Percentiles rank a stretch among this genome's conserved stretches.
phyloP scores from a whole-genome alignment of 2,797 vertebrate genomes.

The Xenentodon cancila region DNA sequence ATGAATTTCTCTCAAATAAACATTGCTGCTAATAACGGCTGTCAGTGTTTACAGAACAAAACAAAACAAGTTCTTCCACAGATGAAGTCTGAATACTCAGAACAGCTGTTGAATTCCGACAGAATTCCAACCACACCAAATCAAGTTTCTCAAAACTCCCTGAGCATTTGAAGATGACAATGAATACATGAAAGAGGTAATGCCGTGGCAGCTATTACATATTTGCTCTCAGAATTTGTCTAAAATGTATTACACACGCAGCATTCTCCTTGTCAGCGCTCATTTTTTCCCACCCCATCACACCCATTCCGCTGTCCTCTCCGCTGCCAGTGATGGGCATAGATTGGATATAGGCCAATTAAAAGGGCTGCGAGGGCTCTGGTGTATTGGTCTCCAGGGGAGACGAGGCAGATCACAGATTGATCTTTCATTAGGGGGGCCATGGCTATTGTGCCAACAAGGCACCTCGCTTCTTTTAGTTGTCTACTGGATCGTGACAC shows the following conservation, averaged over 20 bases:
- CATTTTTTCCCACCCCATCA: conserved; percentile 30
- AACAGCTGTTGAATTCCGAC: conserved; percentile 4
- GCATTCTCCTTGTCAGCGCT: conserved; percentile 14
- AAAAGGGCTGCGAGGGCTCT: conserved; percentile 57
- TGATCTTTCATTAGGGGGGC: conserved; percentile 78
- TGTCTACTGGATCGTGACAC: conserved; percentile 67
- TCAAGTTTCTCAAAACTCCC: background rate
- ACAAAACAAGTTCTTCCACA: too few species aligned
- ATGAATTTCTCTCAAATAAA: too few species aligned
- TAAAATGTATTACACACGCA: conserved; percentile 18
- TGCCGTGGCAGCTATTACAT: background rate
- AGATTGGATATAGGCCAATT: conserved; percentile 79
- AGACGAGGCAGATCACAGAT: conserved; percentile 72
- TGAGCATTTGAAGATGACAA: conserved; percentile 9
- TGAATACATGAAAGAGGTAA: background rate
- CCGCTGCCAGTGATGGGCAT: conserved; percentile 66
- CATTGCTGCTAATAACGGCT: too few species aligned
- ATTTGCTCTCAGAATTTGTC: conserved; percentile 5
- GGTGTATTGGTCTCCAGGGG: conserved; percentile 46
- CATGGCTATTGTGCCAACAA: conserved; percentile 66
- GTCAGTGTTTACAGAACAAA: too few species aligned
- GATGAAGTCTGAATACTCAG: too few species aligned
- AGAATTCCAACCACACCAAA: background rate
- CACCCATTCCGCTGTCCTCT: conserved; percentile 46
- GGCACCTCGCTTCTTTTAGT: conserved; percentile 69